Base-by-base conservation (phyloP, 2,888 invertebrate species). In the Drosophila gaucha region DNA sequence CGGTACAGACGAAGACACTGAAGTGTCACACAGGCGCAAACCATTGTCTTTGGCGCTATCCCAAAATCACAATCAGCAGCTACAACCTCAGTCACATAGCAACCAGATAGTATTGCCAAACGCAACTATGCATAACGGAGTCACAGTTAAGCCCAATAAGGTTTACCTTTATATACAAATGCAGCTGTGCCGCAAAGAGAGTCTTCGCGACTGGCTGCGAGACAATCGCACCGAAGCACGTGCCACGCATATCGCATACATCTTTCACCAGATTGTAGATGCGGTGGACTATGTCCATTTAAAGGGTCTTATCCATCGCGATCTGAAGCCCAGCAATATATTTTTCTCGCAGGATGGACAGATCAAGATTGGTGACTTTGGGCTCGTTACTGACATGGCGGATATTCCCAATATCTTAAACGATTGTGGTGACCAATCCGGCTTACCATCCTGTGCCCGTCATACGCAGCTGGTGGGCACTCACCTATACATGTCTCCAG, bases 341-440 rank as follows among this genome's bases (percentile, higher is more conserved):
- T 97, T 99, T 92, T 99, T 99, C 92, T 96, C 98, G 0, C 93
- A 95, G 73, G 97, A 98, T 91, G 97, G 97, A 1, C 94, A 94
- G 86, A 95, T 99, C 8, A 99, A 99, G 93, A 96, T 99, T 56
- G 99, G 99, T 0, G 99, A 99, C 92, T 99, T 99, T 92, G 99
- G 99, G 0, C 94, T 99, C n/a, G 99, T 97, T 10, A 98, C 99
- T 4, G 95, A 96, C 20, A 96, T 96, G 94, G 93, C 94, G 43
- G 95, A 95, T 78, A 93, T 92, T 55, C 92, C 91, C 20, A 90
- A 91, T 69, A 89, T 90, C 49, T 84, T 89, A 1, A 86, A 89
- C 68, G 68, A 86, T 60, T 78, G 90, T 77, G 80, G 90, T 58
- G 87, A 89, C 67, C 68, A 86, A 20, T 80, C 83, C 16, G 87